These are phyloP conservation scores for Pyrgilauda ruficollis DNA, from an alignment of 2,113 vertebrate species.

Conservation along the genomic window DNA sequence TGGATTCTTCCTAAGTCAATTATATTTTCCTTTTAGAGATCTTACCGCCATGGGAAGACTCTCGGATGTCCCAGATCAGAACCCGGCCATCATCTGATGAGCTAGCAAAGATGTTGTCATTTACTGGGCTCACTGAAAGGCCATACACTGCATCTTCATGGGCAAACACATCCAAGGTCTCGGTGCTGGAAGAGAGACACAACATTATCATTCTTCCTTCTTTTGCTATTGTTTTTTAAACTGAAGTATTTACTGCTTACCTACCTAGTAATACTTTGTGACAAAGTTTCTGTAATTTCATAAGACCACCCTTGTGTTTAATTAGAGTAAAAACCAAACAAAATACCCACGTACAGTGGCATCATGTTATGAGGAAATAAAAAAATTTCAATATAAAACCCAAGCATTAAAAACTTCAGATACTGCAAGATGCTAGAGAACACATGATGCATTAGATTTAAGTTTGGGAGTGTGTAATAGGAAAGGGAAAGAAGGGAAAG, in stretches of 20 bases:
- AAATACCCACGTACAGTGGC: neutral
- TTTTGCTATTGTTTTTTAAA: neutral
- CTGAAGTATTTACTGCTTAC: neutral
- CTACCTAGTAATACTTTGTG: neutral
- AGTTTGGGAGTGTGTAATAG: neutral
- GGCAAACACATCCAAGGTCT: slow-evolving; percentile 95
- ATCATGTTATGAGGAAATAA: neutral
- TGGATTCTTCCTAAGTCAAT: neutral
- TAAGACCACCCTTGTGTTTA: neutral
- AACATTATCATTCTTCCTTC: neutral
- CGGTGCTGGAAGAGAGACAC: slow-evolving; percentile 77
- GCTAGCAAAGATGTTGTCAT: slow-evolving; percentile 97
- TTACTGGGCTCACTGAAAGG: slow-evolving; percentile 95
- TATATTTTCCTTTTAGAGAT: neutral
- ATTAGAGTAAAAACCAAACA: neutral
- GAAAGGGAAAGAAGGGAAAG: neutral
- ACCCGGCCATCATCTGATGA: slow-evolving; percentile 96
- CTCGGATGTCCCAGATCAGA: slow-evolving; percentile 98
- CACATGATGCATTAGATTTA: neutral
- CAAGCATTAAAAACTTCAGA: neutral
- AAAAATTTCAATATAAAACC: neutral
- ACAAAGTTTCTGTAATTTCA: neutral
- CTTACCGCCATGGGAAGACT: slow-evolving; percentile 93
- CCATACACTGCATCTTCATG: slow-evolving; percentile 98
- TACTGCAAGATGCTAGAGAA: neutral